These are phyloP conservation scores for Chymomyza procnemis DNA, from an alignment of 2,888 invertebrate species.

Conservation along the genomic window DNA sequence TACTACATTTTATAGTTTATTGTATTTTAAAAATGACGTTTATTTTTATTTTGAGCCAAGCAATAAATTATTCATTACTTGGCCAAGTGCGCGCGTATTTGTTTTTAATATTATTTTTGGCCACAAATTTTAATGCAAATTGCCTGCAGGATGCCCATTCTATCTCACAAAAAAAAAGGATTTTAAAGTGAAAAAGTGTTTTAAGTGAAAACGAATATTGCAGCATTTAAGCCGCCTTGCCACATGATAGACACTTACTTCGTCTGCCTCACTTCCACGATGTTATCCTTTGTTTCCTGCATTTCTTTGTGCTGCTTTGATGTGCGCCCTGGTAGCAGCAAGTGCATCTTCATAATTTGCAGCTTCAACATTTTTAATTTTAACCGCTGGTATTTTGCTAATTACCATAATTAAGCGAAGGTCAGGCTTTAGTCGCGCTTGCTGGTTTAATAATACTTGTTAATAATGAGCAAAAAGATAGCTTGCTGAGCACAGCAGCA, in stretches of 20 bases:
- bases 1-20: no score
- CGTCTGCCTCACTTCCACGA: background rate
- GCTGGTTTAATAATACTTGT: conserved; percentile 60
- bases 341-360: conserved; percentile 13
- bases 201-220: conserved; percentile 63
- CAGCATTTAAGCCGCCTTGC: conserved; percentile 30
- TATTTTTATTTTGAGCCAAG: no score
- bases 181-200: no score
- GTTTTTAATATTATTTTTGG: no score
- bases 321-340: background rate
- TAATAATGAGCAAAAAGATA: conserved; percentile 56
- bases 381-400: conserved; percentile 56
- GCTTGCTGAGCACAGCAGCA: background rate
- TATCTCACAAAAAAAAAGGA: no score
- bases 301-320: conserved; percentile 19
- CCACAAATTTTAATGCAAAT: no score
- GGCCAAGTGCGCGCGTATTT: no score
- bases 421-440: conserved; percentile 71
- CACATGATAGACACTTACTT: background rate
- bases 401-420: conserved; percentile 73
- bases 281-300: conserved; percentile 1
- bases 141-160: no score
- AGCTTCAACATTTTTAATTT: conserved; percentile 35
- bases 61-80: no score
- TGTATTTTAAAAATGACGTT: no score